Base-by-base conservation (phyloP, 2,888 invertebrate genomes). In the Pristionchus maxplancki region DNA sequence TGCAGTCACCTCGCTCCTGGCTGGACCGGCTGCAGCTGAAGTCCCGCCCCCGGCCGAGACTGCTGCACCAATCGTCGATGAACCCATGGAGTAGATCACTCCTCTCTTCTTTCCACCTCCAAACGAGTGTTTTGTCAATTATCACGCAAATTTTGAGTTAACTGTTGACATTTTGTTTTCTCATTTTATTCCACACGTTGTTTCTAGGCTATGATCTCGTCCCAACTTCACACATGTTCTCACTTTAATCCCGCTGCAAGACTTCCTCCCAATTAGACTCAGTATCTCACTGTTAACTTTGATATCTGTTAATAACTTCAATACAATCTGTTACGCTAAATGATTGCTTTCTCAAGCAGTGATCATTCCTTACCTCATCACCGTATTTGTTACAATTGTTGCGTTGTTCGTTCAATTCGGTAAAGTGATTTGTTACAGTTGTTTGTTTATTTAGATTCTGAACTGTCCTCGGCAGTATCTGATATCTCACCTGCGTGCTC, bases 51-150 rank as follows among this genome's bases (percentile, higher is more conserved):
- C 48, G 34, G 40, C 81, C 40, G 81, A 8, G 17, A 8, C 44
- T 24, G 48, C 81, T 28, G 48, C n/a, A 2, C 44, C 5, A 3
- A 1, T 48, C 28, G 53, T 28, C 5, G 82, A 83, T 83, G 82
- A 83, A 34, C 82, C 82, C 34, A 83, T 83, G 82, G 82, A 83
- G 82, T 83, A 67, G 71, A 58, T 58, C 58, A 17, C 58, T 58
- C 17, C 58, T 24, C 58, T 34, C 31, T 20, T 15, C 31, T 15
- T 28, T 20, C 64, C 13, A 37, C 37, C 37, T 64, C 64, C 13
- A 28, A 64, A 34, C 64, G 64, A 34, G 64, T 64, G 13, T 1
- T 34, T 31, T 34, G 1, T 71, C 71, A 37, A 34, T 71, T 34
- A 34, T 64, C 64, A 71, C 67, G 13, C 5, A 13, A 6, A 34